Base-by-base conservation (phyloP, 1,140 invertebrate species). In the Ectropis grisescens region DNA sequence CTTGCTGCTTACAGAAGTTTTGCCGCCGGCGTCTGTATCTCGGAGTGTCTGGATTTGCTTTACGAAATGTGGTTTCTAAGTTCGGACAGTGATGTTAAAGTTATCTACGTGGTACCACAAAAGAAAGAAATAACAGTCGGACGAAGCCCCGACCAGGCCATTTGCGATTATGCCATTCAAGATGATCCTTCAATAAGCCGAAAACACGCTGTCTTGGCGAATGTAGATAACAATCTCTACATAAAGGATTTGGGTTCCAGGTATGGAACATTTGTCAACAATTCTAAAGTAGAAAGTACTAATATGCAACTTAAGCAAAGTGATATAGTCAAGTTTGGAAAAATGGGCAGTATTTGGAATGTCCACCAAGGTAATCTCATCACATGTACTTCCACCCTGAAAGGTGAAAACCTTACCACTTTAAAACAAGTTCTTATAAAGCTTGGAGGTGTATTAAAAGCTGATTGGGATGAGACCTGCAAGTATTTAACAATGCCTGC, bases 401-500 rank as follows among this genome's bases (percentile, higher is more conserved):
- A 70, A 29, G 55, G 54, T 2, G 57, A 71, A 24, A 66, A 75
- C 37, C 40, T 81, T 10, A 43, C 46, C 22, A 69, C 56, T 13
- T 45, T 86, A 11, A 65, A 60, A 33, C 24, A 54, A 13, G 41
- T 66, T 8, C 27, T 87, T 2, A 41, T 28, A 0, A 58, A 72
- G 13, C 36, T 87, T 12, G 68, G 74, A 13, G 85, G 80, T 3
- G 46, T 50, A 15, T 48, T 85, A 26, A 71, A 72, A 33, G 54
- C 51, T 64, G 57, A 83, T 33, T 79, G 83, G 83, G 74, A 76
- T 44, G 41, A 69, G n/a, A 46, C 70, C 19, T 90, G 88, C 51
- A 71, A 82, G 12, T 85, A 87, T 60, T 69, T 92, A 12, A 88
- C 90, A 8, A 90, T 91, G 85, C 83, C 85, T 25, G 82, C 82